A percentile compares a stretch with the other conserved stretches of the same genome.
phyloP scores from a whole-genome alignment of 2,888 invertebrate species.

The Minunthozetes semirufus region DNA sequence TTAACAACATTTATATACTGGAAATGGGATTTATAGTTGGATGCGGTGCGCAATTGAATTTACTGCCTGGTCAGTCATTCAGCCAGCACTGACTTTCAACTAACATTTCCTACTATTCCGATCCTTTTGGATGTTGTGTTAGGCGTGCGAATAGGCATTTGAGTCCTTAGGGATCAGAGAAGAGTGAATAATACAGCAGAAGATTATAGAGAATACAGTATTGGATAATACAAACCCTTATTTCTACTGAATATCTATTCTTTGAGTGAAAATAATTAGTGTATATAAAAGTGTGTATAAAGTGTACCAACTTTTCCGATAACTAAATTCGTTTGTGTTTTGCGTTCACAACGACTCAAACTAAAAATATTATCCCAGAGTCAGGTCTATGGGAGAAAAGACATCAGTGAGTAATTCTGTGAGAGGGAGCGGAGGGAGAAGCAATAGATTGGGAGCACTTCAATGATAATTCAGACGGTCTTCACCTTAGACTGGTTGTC shows the following conservation, averaged over 20 bases:
- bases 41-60: constrained; percentile 30
- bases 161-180: constrained; percentile 18
- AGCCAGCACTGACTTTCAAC: neutral
- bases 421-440: neutral
- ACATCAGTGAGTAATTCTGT: constrained; percentile 10
- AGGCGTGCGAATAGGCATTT: constrained; percentile 29
- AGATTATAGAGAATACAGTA: constrained; percentile 18
- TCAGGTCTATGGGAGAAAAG: constrained; percentile 4
- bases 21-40: constrained; percentile 20
- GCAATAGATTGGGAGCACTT: constrained; percentile 16
- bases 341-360: neutral
- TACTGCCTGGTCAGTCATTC: constrained; percentile 4
- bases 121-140: neutral
- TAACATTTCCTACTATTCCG: neutral
- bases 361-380: constrained; percentile 6
- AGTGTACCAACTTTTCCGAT: constrained; percentile 5
- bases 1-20: neutral
- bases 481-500: constrained; percentile 22
- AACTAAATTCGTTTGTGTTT: constrained; percentile 11
- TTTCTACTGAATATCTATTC: neutral
- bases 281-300: no score
- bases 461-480: constrained; percentile 21
- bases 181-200: constrained; percentile 25
- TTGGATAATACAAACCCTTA: constrained; percentile 16
- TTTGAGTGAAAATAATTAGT: constrained; percentile 25